phyloP scores from a whole-genome alignment of 1,140 invertebrate species.

The Acyrthosiphon pisum region DNA sequence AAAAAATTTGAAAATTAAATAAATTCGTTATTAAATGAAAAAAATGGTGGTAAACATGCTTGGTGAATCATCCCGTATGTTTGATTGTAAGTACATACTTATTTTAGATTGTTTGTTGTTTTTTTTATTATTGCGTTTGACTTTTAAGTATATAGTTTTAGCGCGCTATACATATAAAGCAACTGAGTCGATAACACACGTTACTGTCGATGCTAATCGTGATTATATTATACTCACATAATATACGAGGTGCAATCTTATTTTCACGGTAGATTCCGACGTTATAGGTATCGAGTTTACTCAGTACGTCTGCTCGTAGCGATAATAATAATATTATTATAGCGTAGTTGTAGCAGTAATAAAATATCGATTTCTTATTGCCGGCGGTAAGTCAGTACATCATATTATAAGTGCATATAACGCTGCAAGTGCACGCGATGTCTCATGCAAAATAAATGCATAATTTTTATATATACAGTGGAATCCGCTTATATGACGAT shows the following conservation, averaged over 20 bases:
- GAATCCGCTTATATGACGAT: too few relatives aligned
- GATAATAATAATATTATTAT: neutral
- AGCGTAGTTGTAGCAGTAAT: neutral
- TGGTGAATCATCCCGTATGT: too few relatives aligned
- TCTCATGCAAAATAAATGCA: neutral
- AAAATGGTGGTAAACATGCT: too few relatives aligned
- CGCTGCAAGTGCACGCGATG: neutral
- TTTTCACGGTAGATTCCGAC: neutral
- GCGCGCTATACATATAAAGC: too few relatives aligned
- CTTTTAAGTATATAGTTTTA: too few relatives aligned
- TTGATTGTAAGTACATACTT: too few relatives aligned
- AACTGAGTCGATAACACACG: too few relatives aligned
- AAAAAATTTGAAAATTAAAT: too few relatives aligned
- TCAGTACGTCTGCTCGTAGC: neutral
- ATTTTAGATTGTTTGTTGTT: too few relatives aligned
- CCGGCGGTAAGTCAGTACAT: neutral
- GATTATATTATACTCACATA: neutral
- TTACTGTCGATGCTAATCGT: neutral
- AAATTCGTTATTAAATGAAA: too few relatives aligned
- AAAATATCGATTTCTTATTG: constrained; percentile 3
- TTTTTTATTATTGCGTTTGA: too few relatives aligned
- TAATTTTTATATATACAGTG: neutral
- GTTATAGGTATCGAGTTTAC: neutral
- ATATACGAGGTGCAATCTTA: neutral
- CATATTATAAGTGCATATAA: neutral